phyloP scores from a whole-genome alignment of 2,888 invertebrate genomes.

The Microctonus hyperodae region DNA sequence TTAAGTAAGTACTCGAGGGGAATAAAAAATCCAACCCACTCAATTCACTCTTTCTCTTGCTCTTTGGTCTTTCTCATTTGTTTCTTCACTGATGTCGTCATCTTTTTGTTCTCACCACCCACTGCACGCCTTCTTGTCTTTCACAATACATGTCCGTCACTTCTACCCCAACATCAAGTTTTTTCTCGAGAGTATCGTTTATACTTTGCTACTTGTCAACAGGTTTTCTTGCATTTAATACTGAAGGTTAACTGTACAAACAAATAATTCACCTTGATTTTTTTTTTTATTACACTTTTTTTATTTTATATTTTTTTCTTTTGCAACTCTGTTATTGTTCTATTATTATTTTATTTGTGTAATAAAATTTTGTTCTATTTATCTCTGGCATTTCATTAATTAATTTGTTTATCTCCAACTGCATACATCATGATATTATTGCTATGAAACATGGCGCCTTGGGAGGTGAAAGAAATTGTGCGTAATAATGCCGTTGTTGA shows the following conservation, averaged over 20 bases:
- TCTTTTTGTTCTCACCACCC: background rate
- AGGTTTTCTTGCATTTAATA: slow-evolving; percentile 6
- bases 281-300: no score
- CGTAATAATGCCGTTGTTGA: slow-evolving; percentile 10
- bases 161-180: background rate
- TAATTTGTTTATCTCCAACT: background rate
- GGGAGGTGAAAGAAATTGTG: slow-evolving; percentile 7
- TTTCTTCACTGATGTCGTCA: background rate
- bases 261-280: background rate
- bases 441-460: background rate
- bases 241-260: background rate
- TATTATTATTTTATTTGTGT: no score
- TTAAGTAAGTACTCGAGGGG: background rate
- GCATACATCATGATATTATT: background rate
- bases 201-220: slow-evolving; percentile 11
- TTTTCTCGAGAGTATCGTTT: background rate
- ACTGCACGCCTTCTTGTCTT: background rate
- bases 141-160: background rate
- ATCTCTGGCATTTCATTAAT: background rate
- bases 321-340: no score
- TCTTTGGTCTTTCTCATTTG: background rate
- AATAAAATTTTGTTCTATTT: no score
- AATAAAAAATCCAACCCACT: background rate
- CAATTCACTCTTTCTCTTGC: background rate
- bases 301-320: no score